phyloP scores from a whole-genome alignment of 2,113 vertebrate species.

The Urocitellus parryii region DNA sequence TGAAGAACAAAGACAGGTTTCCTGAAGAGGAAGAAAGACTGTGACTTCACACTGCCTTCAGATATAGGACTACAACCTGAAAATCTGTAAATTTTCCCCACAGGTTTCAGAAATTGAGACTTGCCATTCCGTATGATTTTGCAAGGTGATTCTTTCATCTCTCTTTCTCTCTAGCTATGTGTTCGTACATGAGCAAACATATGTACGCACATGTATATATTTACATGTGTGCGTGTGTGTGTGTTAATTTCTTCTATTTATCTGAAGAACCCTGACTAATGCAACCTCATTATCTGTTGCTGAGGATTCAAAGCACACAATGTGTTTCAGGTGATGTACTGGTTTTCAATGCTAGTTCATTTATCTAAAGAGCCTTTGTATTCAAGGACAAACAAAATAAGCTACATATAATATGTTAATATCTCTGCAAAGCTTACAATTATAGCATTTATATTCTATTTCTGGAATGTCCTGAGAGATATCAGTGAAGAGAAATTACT shows the following conservation, averaged over 20 bases:
- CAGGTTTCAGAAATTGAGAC: neutral
- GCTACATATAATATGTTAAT: neutral
- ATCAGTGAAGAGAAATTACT: neutral
- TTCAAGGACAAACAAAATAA: neutral
- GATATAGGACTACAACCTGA: neutral
- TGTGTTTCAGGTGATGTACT: neutral
- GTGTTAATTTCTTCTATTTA: neutral
- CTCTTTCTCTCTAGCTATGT: neutral
- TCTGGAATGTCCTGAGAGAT: neutral
- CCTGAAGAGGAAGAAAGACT: neutral
- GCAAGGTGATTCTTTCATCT: neutral
- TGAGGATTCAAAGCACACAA: neutral
- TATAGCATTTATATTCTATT: neutral
- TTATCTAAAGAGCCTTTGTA: neutral
- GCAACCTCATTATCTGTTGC: neutral
- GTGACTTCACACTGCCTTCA: neutral
- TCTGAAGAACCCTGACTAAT: neutral
- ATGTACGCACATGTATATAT: too few species aligned
- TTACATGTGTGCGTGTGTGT: too few species aligned
- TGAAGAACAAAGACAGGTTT: neutral
- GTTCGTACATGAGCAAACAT: neutral
- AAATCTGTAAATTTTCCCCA: neutral
- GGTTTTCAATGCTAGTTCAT: neutral
- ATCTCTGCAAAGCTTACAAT: neutral
- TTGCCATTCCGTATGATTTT: too few species aligned